phyloP scores from a whole-genome alignment of 2,113 vertebrate genomes.

The Laticauda laticaudata region DNA sequence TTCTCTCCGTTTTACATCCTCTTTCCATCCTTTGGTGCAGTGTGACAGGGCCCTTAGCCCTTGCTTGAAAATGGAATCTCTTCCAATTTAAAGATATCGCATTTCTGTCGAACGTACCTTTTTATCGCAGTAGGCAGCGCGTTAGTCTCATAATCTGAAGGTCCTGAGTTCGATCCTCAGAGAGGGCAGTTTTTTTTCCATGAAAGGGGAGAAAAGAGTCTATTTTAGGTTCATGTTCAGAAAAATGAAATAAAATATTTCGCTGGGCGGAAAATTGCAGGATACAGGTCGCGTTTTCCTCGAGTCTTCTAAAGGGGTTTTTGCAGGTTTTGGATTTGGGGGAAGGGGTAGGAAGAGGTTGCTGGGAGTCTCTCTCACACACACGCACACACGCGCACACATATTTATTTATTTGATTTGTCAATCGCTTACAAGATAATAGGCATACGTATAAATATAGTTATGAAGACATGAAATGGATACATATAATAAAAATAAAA shows the following conservation, averaged over 20 bases:
- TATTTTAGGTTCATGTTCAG: background rate
- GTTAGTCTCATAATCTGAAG: constrained; percentile 39
- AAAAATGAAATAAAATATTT: background rate
- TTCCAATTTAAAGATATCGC: rapidly evolving
- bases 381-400: too few relatives aligned
- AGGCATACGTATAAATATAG: too few relatives aligned
- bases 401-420: too few relatives aligned
- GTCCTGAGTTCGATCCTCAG: constrained; percentile 37
- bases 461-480: too few relatives aligned
- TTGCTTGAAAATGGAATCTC: background rate
- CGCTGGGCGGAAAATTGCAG: background rate
- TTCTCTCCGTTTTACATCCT: too few relatives aligned
- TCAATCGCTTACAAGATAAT: too few relatives aligned
- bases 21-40: too few relatives aligned
- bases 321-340: background rate
- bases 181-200: background rate
- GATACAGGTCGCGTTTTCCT: background rate
- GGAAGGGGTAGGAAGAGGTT: background rate
- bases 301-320: background rate
- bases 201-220: background rate
- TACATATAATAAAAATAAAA: too few relatives aligned
- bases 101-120: rapidly evolving
- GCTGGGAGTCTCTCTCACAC: background rate
- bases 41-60: too few relatives aligned
- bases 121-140: constrained; percentile 36